phyloP scores from a whole-genome alignment of 2,888 invertebrate species.

The Allacma fusca region DNA sequence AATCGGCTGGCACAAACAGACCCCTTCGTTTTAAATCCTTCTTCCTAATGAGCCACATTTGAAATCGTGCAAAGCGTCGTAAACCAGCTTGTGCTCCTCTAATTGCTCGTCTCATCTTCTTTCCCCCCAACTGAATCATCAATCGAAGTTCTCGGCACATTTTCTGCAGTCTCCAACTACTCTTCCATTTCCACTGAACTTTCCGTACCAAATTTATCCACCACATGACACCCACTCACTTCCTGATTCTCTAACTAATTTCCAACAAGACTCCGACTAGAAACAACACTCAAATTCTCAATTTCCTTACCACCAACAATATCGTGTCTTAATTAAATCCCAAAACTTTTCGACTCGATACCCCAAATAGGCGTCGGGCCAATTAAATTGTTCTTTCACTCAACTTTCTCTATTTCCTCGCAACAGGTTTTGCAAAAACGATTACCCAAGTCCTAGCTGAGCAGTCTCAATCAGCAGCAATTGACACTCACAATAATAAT shows the following conservation, averaged over 20 bases:
- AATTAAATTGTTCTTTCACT: neutral
- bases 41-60: slow-evolving; percentile 38
- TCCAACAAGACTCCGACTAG: neutral
- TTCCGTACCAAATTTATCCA: slow-evolving; percentile 32
- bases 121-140: slow-evolving; percentile 36
- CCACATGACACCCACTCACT: slow-evolving; percentile 33
- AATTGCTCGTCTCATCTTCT: slow-evolving; percentile 41
- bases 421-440: too few relatives aligned
- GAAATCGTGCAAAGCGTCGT: slow-evolving; percentile 38
- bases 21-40: slow-evolving; percentile 14
- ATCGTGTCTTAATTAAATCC: neutral
- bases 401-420: too few relatives aligned
- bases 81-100: slow-evolving; percentile 41
- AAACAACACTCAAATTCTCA: slow-evolving; percentile 10
- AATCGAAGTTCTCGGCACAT: slow-evolving; percentile 34
- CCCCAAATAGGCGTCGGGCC: neutral
- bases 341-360: neutral
- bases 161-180: slow-evolving; percentile 21
- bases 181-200: slow-evolving; percentile 34
- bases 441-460: too few relatives aligned
- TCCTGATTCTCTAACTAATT: neutral
- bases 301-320: neutral
- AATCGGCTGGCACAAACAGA: slow-evolving; percentile 37
- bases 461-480: too few relatives aligned
- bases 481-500: too few relatives aligned